These are phyloP conservation scores for Zingel zingel DNA, from an alignment of 2,113 vertebrate species.

Conservation along the genomic window DNA sequence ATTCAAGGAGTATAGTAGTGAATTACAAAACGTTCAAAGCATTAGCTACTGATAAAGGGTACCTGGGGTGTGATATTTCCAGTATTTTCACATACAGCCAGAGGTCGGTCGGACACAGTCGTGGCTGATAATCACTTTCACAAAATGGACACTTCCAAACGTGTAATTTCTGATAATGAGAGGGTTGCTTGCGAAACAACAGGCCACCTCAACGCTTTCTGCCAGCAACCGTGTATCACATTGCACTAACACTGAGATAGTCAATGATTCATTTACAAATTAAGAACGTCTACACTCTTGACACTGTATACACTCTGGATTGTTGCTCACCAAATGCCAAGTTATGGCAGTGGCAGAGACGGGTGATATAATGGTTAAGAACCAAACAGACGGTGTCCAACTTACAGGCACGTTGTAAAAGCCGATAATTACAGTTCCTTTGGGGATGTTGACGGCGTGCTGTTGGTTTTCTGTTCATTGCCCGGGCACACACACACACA, in stretches of 20 bases:
- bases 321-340: not conserved
- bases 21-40: not conserved
- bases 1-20: not conserved
- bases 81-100: not conserved
- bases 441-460: conserved; percentile 5
- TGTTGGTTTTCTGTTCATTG: conserved; percentile 3
- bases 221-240: not conserved
- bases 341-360: not conserved
- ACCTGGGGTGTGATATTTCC: not conserved
- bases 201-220: conserved; percentile 1
- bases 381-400: not conserved
- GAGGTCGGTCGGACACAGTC: not conserved
- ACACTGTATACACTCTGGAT: not conserved
- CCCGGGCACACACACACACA: not conserved
- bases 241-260: conserved; percentile 2
- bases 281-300: not conserved
- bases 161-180: conserved; percentile 17
- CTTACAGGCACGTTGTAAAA: conserved; percentile 11
- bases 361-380: not conserved
- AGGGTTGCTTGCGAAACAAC: not conserved
- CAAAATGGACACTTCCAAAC: conserved; percentile 17
- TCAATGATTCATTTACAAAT: not conserved
- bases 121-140: not conserved
- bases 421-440: conserved; percentile 26
- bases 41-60: not conserved